Percentiles rank a stretch among this genome's conserved stretches.
Conservation (phyloP, 2,797 vertebrate species). For the Coendou prehensilis region DNA sequence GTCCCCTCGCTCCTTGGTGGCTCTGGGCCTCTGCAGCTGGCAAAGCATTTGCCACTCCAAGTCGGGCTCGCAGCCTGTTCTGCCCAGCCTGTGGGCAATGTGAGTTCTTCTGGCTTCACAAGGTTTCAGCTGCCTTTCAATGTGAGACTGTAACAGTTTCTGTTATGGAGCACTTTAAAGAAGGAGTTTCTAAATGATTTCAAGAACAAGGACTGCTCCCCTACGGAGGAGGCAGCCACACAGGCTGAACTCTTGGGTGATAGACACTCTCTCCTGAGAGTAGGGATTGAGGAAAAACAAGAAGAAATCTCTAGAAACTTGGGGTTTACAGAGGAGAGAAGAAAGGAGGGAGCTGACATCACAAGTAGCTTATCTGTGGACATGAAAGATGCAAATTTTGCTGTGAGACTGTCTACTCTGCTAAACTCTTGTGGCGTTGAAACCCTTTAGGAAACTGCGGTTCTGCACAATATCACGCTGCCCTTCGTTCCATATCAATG, state of each 20-base stretch:
- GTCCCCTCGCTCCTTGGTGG: neutral
- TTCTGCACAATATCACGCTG: neutral
- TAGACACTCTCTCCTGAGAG: neutral
- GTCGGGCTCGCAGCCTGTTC: neutral
- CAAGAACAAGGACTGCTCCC: neutral
- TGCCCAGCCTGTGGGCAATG: neutral
- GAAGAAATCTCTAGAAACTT: neutral
- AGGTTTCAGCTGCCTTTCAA: neutral
- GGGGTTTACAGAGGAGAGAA: neutral
- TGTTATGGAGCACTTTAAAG: neutral
- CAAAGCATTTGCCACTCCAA: neutral
- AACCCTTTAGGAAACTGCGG: neutral
- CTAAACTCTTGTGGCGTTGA: neutral
- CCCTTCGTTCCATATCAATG: neutral
- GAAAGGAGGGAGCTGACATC: neutral
- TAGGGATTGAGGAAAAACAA: neutral
- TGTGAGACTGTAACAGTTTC: neutral
- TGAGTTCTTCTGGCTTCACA: neutral
- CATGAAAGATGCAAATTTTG: neutral
- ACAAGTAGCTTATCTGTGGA: neutral
- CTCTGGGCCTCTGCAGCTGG: neutral
- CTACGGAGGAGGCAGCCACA: neutral
- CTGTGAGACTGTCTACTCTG: neutral
- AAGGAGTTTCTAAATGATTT: neutral
- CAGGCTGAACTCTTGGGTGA: neutral